Base-by-base conservation (phyloP, 1,140 invertebrate genomes). In the Heliothis virescens region DNA sequence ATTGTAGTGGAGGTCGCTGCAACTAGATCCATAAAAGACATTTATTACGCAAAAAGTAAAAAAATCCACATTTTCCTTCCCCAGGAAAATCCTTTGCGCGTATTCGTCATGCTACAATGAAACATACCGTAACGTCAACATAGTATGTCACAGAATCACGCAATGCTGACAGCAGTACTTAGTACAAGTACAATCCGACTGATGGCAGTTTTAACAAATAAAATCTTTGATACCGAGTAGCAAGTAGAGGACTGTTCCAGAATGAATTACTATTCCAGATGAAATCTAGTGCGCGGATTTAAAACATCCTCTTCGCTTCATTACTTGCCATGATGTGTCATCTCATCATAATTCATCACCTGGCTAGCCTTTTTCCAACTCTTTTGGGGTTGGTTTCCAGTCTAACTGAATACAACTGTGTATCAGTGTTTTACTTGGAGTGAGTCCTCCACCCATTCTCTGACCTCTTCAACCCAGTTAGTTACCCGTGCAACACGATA, bases 1-100 rank as follows among this genome's bases (percentile, higher is more conserved):
- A 34, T 57, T 82, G 67, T 79, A 55, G 80, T 81, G 82, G 81
- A 79, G 83, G 74, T 73, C 79, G 55, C 73, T 74, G 21, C 60
- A 62, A 65, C 60, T 69, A 74, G 53, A 63, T 7, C 9, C 69
- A 53, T 72, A 41, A 72, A 57, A 57, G 7, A 18, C 53, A 72
- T 9, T 13, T 48, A 26, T 16, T 50, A 34, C 16, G 55, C 71
- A 57, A 55, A n/a, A 55, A 55, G 13, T 55, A 21, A 41, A 57
- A 57, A 73, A 41, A 18, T n/a, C 62, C 16, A 34, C 50, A 52
- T 76, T 76, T 63, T 57, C 71, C 74, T 63, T 53, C 48, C 59
- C 41, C 21, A 52, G 74, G 74, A 65, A 62, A 63, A 63, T 53
- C 74, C 60, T 76, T 69, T 52, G 13, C 11, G 16, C 55, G 26